phyloP scores from a whole-genome alignment of 1,140 invertebrate genomes.

The Thaumatotibia leucotreta region DNA sequence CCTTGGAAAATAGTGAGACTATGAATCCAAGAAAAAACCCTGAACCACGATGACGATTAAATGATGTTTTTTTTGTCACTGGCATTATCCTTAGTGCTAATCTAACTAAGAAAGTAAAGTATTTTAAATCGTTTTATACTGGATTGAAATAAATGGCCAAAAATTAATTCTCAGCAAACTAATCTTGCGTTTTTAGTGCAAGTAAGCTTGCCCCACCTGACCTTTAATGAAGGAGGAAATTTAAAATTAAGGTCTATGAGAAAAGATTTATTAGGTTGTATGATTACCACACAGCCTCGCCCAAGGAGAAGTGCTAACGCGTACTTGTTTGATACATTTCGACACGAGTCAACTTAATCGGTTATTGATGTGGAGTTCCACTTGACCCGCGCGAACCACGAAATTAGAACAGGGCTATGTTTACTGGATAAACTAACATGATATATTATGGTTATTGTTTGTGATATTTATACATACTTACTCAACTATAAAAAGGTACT shows the following conservation, averaged over 20 bases:
- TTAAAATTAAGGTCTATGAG: neutral
- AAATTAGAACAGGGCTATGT: neutral
- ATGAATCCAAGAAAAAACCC: too few relatives aligned
- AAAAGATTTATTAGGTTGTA: neutral
- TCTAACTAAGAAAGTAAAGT: too few relatives aligned
- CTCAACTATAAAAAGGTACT: too few relatives aligned
- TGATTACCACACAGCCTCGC: neutral
- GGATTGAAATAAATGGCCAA: too few relatives aligned
- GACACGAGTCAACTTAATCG: neutral
- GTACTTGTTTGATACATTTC: neutral
- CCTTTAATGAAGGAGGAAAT: neutral
- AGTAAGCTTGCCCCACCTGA: neutral
- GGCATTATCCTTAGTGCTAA: too few relatives aligned
- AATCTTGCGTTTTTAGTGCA: neutral
- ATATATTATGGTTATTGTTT: neutral
- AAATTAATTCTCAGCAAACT: too few relatives aligned
- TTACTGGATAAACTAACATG: neutral
- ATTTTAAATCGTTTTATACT: too few relatives aligned
- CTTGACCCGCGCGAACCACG: neutral
- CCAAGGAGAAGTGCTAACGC: neutral
- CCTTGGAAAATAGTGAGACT: too few relatives aligned
- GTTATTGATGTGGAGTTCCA: neutral
- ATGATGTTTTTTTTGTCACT: too few relatives aligned
- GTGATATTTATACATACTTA: too few relatives aligned
- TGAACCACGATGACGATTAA: too few relatives aligned